Evolutionary conservation across 2,797 vertebrate genomes (phyloP), one percentile per base, ranked within the genome.

Genomic region (Esox masquinongy): DNA sequence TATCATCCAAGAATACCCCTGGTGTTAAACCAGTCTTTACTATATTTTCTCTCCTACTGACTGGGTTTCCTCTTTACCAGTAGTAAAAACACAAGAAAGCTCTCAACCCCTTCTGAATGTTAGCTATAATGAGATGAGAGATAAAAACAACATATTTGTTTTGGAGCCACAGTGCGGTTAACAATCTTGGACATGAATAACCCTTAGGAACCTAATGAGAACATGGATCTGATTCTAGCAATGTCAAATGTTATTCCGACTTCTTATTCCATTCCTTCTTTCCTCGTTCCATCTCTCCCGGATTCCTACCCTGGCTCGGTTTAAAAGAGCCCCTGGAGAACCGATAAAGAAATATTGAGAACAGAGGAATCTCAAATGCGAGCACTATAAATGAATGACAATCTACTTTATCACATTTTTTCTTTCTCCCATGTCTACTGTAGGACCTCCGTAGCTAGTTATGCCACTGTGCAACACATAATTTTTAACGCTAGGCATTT

Each of bases 391-490:
- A 88, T 73, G 74, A 89, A 86, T 14, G 29, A 85, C 77, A 82
- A 86, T 47, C 43, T 47, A 47, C 43, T 79, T 86, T 74, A n/a
- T 29, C 73, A 24, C n/a, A 83, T 74, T 82, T 68, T 5, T 78
- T 36, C 61, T 68, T 49, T 43, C 56, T 61, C 22, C 11, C 22
- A 61, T 4, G 56, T 26, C 26, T 69, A 73, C 73, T 85, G 81
- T 77, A 47, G 78, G 84, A 87, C 82, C 85, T 77, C 87, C 82
- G 22, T 80, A 80, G 71, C 85, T 90, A 81, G 72, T 86, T 89
- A 89, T 90, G 89, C 89, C 89, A 88, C 81, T 15, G n/a, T 87
- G 74, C 83, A 91, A 90, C 84, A 90, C 90, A 88, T 91, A 66
- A 91, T 91, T 91, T 90, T 90, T 87, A 91, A 91, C 78, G 78